Evolutionary conservation across 2,113 vertebrate genomes (phyloP), one percentile per base, ranked within the genome.

Genomic region (Xenotilapia leptura): DNA sequence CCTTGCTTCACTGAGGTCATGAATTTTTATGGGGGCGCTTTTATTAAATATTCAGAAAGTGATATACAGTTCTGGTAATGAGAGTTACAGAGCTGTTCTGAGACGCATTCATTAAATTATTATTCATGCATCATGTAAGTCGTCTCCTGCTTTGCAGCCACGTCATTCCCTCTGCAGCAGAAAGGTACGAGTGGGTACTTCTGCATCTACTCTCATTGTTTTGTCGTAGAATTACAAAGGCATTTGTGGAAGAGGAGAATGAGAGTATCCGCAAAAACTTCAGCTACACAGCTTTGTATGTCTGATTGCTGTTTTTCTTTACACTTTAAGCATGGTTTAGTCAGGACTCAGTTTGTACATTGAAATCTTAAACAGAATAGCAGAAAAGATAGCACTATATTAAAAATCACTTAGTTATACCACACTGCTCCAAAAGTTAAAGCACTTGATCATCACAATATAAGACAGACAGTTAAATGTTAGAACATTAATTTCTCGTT

Each of bases 1-100:
- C 82, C 33, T 56, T 38, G 26, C 83, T 83, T 85, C 49, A 60
- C 31, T 19, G 51, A 79, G 36, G 56, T 60, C 84, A 73, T 84
- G 83, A 47, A 89, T 90, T 75, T 92, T 45, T 49, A 80, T 77
- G 68, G 83, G 31, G 62, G 40, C 4, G 4, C 14, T 70, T 38
- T 83, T 62, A 86, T 90, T 84, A 87, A 80, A 75, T 84, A 90
- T 92, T 89, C 81, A 92, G 70, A 82, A 83, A 79, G n/a, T 17
- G 81, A 86, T 83, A n/a, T 45, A 1, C 62, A 83, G 49, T 56
- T 79, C 36, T 45, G 38, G 1, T 84, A 89, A 90, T 86, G 58
- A 82, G 23, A 82, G 42, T 36, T 31, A 0, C 26, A 36, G 12
- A 83, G 83, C 86, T 75, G 40, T 33, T 13, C 45, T 3, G 75